phyloP scores from a whole-genome alignment of 2,888 invertebrate species.

The Himalopsyche japonica region DNA sequence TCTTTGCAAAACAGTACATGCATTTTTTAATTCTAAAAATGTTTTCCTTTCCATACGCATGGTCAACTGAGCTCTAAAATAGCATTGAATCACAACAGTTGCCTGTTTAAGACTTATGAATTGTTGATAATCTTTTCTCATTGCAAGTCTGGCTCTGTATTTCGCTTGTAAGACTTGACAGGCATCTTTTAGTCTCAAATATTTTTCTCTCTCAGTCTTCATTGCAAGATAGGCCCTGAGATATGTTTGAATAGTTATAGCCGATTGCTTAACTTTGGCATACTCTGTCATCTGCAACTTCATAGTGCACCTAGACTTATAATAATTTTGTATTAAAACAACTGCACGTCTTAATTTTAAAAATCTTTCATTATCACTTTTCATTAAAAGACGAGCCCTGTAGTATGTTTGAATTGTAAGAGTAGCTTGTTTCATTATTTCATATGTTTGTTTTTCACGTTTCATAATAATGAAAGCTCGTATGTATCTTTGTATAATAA shows the following conservation, averaged over 20 bases:
- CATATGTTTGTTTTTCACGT: slow-evolving; percentile 39
- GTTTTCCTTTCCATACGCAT: slow-evolving; percentile 48
- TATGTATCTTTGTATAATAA: neutral
- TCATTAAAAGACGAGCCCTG: slow-evolving; percentile 42
- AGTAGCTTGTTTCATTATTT: slow-evolving; percentile 42
- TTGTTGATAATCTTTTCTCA: slow-evolving; percentile 14
- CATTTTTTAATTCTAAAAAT: slow-evolving; percentile 48
- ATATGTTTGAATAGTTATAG: slow-evolving; percentile 43
- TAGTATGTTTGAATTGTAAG: slow-evolving; percentile 45
- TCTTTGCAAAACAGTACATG: slow-evolving; percentile 53
- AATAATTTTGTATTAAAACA: slow-evolving; percentile 43
- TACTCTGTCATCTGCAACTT: slow-evolving; percentile 33
- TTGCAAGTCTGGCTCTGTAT: slow-evolving; percentile 31
- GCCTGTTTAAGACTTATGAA: slow-evolving; percentile 45
- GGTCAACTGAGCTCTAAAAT: slow-evolving; percentile 46
- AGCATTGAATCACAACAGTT: slow-evolving; percentile 52
- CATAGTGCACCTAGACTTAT: slow-evolving; percentile 41
- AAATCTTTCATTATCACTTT: slow-evolving; percentile 40
- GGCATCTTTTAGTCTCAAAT: slow-evolving; percentile 35
- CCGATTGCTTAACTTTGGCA: slow-evolving; percentile 40
- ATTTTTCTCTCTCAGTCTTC: slow-evolving; percentile 39
- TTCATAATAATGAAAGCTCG: slow-evolving; percentile 33
- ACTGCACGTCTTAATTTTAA: slow-evolving; percentile 38
- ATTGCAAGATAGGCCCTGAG: slow-evolving; percentile 43
- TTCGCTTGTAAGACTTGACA: slow-evolving; percentile 42